phyloP scores from a whole-genome alignment of 2,113 vertebrate genomes.

The Hydrolagus affinis region DNA sequence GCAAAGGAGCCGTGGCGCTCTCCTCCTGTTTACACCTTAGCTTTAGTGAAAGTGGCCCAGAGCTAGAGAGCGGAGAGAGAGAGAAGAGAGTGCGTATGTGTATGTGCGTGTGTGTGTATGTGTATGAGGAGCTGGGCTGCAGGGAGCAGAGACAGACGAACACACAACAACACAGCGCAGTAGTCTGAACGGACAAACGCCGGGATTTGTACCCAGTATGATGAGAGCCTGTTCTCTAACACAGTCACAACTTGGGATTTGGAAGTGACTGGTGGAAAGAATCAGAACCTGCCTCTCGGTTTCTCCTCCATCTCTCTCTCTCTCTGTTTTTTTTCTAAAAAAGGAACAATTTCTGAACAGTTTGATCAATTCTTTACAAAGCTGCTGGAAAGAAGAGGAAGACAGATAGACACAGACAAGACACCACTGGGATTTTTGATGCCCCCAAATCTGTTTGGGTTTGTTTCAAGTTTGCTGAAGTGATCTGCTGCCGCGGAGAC shows the following conservation, averaged over 20 bases:
- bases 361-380: too few relatives aligned
- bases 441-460: background rate
- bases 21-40: background rate
- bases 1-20: background rate
- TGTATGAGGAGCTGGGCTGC: background rate
- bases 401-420: too few relatives aligned
- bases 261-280: background rate
- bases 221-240: background rate
- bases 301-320: background rate
- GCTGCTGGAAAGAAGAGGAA: background rate
- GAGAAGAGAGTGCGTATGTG: background rate
- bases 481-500: background rate
- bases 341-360: too few relatives aligned
- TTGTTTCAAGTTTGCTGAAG: background rate
- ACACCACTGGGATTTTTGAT: too few relatives aligned
- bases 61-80: too few relatives aligned
- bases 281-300: background rate
- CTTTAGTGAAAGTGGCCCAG: background rate
- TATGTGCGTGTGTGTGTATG: slow-evolving; percentile 1
- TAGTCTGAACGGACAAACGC: background rate
- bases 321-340: too few relatives aligned
- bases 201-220: background rate
- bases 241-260: slow-evolving; percentile 17
- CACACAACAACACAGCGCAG: background rate
- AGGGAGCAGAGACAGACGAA: background rate